A percentile compares a stretch with the other conserved stretches of the same genome.
phyloP scores from a whole-genome alignment of 1,140 invertebrate genomes.

The Drosophila fuyamai region DNA sequence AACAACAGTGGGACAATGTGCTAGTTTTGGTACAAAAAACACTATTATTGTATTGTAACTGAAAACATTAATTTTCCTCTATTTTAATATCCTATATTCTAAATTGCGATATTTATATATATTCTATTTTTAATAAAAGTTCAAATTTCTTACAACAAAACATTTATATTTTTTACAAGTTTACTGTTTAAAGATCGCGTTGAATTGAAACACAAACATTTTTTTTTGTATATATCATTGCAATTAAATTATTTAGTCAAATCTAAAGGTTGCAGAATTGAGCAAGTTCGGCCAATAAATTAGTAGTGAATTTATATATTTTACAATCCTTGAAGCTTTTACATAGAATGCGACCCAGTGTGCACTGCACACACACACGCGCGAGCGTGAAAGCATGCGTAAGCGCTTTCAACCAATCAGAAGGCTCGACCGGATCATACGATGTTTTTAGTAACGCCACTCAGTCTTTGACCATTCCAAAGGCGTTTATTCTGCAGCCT shows the following conservation, averaged over 20 bases:
- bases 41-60: too few relatives aligned
- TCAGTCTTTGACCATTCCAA: slow-evolving; percentile 19
- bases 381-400: slow-evolving; percentile 47
- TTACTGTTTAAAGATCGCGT: too few relatives aligned
- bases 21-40: background rate
- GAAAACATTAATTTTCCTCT: too few relatives aligned
- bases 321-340: background rate
- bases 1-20: slow-evolving; percentile 29
- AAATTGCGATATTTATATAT: too few relatives aligned
- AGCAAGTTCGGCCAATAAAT: background rate
- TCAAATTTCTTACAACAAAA: too few relatives aligned
- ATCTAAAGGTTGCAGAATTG: too few relatives aligned
- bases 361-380: slow-evolving; percentile 24
- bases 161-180: too few relatives aligned
- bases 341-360: slow-evolving; percentile 15
- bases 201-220: too few relatives aligned
- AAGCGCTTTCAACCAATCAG: slow-evolving; percentile 64
- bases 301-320: background rate
- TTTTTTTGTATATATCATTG: too few relatives aligned
- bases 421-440: slow-evolving; percentile 66
- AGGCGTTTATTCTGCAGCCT: slow-evolving; percentile 7
- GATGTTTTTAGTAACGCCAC: slow-evolving; percentile 59
- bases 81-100: too few relatives aligned
- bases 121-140: too few relatives aligned
- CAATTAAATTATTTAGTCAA: too few relatives aligned